Conservation (phyloP, 2,888 invertebrate genomes). For the Scaptodrosophila latifasciaeformis region DNA sequence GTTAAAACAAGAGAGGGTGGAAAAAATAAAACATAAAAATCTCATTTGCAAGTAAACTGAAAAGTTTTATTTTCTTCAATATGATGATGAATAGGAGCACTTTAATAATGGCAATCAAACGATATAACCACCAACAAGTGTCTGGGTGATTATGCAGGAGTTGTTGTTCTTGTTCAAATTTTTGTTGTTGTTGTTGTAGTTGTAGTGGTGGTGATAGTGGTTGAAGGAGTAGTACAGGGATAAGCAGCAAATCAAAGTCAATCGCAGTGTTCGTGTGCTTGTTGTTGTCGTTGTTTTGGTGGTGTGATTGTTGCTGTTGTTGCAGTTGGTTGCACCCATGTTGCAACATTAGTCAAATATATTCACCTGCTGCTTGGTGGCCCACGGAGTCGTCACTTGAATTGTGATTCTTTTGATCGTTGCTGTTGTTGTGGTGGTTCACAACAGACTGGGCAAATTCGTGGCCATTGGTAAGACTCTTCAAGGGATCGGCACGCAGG, state of each 20-base stretch:
- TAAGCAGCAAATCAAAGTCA: slow-evolving; percentile 17
- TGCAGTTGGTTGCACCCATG: slow-evolving; percentile 36
- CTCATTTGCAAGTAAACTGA: slow-evolving; percentile 43
- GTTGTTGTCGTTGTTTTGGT: slow-evolving; percentile 17
- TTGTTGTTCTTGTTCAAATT: no score
- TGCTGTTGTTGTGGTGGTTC: slow-evolving; percentile 25
- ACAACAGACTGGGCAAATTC: neutral
- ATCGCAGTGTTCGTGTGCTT: neutral
- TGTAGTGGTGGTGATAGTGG: neutral
- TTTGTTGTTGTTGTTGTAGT: no score
- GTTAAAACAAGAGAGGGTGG: slow-evolving; percentile 30
- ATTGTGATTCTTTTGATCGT: slow-evolving; percentile 26
- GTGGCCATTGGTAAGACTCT: neutral
- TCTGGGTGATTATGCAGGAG: slow-evolving; percentile 5
- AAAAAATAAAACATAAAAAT: slow-evolving; percentile 9
- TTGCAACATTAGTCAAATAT: slow-evolving; percentile 69
- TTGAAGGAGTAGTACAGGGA: slow-evolving; percentile 23
- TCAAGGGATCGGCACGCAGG: slow-evolving; percentile 32
- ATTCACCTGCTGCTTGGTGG: slow-evolving; percentile 61
- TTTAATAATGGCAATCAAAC: slow-evolving; percentile 35
- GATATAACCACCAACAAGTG: slow-evolving; percentile 17
- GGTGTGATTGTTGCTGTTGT: slow-evolving; percentile 18
- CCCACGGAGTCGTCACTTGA: slow-evolving; percentile 17
- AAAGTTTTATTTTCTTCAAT: slow-evolving; percentile 48
- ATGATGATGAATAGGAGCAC: slow-evolving; percentile 39